Conservation (phyloP, 1,140 invertebrate genomes). For the Augochlora pura region DNA sequence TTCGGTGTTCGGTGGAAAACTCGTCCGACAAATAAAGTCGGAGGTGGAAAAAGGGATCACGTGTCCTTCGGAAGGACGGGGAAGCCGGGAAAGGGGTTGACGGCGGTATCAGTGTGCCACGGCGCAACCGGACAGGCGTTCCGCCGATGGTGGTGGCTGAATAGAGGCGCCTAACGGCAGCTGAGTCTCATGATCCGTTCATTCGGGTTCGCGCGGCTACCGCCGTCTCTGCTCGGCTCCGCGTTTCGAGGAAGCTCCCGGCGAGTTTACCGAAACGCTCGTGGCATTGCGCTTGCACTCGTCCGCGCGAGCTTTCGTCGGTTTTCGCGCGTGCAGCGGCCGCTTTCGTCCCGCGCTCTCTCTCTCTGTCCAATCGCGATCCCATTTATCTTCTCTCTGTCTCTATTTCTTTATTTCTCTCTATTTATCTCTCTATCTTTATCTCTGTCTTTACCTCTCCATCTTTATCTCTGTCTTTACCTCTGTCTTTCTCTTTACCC, state of each 20-base stretch:
- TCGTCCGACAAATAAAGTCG: too few relatives aligned
- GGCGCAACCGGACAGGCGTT: conserved; percentile 46
- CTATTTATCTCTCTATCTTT: too few relatives aligned
- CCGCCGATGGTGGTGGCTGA: conserved; percentile 37
- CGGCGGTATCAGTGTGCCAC: conserved; percentile 36
- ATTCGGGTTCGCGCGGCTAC: conserved; percentile 55
- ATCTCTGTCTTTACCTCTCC: too few relatives aligned
- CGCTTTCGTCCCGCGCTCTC: background rate
- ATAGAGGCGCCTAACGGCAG: conserved; percentile 44
- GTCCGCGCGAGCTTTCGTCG: conserved; percentile 31
- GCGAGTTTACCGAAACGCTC: conserved; percentile 41
- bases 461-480: too few relatives aligned
- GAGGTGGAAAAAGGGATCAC: background rate
- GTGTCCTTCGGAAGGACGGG: background rate
- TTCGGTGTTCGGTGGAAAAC: too few relatives aligned
- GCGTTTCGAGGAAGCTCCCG: conserved; percentile 37
- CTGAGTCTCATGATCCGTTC: conserved; percentile 52
- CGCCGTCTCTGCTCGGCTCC: conserved; percentile 51
- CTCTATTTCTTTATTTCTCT: too few relatives aligned
- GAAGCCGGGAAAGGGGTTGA: background rate
- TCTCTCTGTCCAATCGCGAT: background rate
- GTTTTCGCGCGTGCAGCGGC: conserved; percentile 22
- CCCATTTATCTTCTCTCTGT: background rate
- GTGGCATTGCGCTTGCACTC: conserved; percentile 39
- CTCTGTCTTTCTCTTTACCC: too few relatives aligned